Evolutionary conservation across 2,797 vertebrate genomes (phyloP).

Genomic region (Chaunax sp.): DNA sequence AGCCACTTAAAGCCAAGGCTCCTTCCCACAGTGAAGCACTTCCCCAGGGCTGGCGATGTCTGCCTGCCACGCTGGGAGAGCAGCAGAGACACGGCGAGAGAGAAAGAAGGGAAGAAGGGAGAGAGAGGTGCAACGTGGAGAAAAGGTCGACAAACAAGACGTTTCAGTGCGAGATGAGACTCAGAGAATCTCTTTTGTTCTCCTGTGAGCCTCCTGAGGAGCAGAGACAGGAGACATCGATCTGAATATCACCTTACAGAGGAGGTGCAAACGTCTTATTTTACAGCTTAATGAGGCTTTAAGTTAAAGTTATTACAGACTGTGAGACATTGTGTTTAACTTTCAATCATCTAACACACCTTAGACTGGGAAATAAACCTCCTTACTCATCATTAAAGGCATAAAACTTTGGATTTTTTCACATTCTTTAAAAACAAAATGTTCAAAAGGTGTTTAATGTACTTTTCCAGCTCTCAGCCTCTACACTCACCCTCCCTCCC

Average conservation of each 20-base stretch:
- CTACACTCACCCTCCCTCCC: constrained; percentile 4
- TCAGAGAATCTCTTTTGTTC: constrained; percentile 20
- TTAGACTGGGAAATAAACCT: not conserved
- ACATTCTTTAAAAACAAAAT: too few relatives aligned
- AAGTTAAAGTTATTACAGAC: too few relatives aligned
- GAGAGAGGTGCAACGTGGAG: not conserved
- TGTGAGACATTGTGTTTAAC: too few relatives aligned
- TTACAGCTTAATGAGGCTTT: too few relatives aligned
- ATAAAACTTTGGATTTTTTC: too few relatives aligned
- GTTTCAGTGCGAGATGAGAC: constrained; percentile 13
- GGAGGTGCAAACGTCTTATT: constrained; percentile 25
- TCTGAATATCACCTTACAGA: constrained; percentile 36
- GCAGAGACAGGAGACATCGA: constrained; percentile 44
- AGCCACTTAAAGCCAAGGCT: constrained; percentile 82
- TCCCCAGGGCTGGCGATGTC: constrained; percentile 69
- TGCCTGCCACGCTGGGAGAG: constrained; percentile 66
- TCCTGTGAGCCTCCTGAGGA: constrained; percentile 15
- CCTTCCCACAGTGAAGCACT: constrained; percentile 80
- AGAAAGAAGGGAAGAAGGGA: not conserved
- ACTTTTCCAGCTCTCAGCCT: too few relatives aligned
- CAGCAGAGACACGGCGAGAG: constrained; percentile 5
- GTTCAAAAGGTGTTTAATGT: too few relatives aligned
- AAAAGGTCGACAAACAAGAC: not conserved
- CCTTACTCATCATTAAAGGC: not conserved
- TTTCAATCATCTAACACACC: not conserved